These are phyloP conservation scores for Parapsyche elsis DNA, from an alignment of 1,140 invertebrate species.

Conservation along the genomic window DNA sequence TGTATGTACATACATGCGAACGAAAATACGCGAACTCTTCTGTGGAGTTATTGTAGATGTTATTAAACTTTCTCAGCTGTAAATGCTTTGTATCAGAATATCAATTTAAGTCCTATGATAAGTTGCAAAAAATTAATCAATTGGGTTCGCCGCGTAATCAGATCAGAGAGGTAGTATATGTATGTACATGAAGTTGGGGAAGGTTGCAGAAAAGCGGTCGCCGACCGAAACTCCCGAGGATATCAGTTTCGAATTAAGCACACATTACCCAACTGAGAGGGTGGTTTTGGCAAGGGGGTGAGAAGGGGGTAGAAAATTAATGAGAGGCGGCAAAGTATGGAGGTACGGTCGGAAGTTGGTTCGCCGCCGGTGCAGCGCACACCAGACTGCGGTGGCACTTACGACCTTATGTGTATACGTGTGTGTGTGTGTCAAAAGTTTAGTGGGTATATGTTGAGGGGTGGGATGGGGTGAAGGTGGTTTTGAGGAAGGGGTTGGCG, in stretches of 20 bases:
- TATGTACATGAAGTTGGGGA: not conserved
- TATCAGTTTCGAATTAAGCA: constrained; percentile 23
- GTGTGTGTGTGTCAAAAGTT: not conserved
- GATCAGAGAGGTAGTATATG: not conserved
- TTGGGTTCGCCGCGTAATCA: constrained; percentile 7
- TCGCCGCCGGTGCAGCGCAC: not conserved
- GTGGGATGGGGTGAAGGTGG: too few species aligned
- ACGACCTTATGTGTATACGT: too few species aligned
- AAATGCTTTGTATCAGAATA: too few species aligned
- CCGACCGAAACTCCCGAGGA: not conserved
- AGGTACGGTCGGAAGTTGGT: constrained; percentile 12
- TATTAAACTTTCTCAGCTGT: too few species aligned
- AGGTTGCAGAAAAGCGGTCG: not conserved
- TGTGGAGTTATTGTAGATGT: too few species aligned
- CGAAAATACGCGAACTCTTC: too few species aligned
- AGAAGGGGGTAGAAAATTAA: constrained; percentile 2
- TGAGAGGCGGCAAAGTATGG: constrained; percentile 7
- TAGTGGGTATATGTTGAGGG: not conserved
- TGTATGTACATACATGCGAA: not conserved
- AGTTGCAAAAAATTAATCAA: not conserved
- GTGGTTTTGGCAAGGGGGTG: not conserved
- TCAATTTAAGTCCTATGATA: too few species aligned
- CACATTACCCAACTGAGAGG: not conserved
- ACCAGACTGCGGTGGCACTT: constrained; percentile 16
- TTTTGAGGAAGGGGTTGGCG: too few species aligned